A percentile compares a stretch with the other conserved stretches of the same genome.
These are phyloP conservation scores for Tokudaia tokunoshimensis DNA, from an alignment of 2,797 vertebrate species.

Conservation along the genomic window DNA sequence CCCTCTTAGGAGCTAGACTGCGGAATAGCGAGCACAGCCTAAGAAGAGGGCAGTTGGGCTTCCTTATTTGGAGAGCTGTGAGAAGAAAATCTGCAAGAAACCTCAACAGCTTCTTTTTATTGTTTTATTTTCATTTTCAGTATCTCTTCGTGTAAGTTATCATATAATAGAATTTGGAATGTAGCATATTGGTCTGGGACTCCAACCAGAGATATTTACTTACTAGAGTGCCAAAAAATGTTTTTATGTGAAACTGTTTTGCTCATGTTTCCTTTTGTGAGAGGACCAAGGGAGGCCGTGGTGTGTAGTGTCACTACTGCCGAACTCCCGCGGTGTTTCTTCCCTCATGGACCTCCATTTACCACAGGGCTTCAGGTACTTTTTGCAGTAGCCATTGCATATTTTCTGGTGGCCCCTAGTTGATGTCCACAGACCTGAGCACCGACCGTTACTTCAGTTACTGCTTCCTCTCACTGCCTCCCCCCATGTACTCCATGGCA, in stretches of 20 bases:
- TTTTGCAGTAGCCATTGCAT: neutral
- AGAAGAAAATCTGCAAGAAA: neutral
- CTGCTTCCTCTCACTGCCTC: neutral
- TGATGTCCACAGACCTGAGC: neutral
- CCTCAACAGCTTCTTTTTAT: neutral
- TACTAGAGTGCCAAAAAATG: neutral
- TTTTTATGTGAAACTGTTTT: neutral
- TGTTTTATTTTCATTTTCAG: neutral
- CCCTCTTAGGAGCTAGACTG: slow-evolving; percentile 35
- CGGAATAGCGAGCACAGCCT: fast-evolving
- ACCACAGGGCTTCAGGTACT: neutral
- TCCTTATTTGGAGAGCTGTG: slow-evolving; percentile 66
- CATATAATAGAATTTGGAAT: neutral
- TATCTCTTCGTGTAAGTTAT: neutral
- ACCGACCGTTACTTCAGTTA: neutral
- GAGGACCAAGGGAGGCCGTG: neutral
- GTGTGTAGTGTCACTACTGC: neutral
- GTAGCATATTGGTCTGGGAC: neutral
- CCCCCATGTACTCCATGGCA: too few relatives aligned
- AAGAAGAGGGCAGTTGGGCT: neutral
- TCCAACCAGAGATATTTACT: slow-evolving; percentile 32
- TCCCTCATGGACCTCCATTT: neutral
- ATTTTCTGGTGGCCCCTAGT: neutral
- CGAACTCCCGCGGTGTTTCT: neutral
- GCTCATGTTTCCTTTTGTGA: neutral